Conservation (phyloP, 2,797 vertebrate genomes). For the Helostoma temminkii region DNA sequence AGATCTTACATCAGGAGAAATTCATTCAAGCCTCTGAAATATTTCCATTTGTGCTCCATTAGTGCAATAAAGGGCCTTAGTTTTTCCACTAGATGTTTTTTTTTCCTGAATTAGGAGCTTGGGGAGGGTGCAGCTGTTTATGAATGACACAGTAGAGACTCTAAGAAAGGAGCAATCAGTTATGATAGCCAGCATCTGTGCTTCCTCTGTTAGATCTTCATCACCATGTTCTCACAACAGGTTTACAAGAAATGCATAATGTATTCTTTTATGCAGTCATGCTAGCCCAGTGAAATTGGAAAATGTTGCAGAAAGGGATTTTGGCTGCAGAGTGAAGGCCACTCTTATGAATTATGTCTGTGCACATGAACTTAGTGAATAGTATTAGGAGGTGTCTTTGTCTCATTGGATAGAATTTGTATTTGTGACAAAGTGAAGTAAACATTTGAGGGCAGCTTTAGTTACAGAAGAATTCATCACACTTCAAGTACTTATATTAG, state of each 20-base stretch:
- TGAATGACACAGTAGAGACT: constrained; percentile 56
- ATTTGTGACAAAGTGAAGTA: not conserved
- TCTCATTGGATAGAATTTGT: not conserved
- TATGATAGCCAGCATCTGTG: constrained; percentile 59
- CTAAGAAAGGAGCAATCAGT: constrained; percentile 38
- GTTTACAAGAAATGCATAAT: not conserved
- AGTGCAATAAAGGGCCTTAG: constrained; percentile 1
- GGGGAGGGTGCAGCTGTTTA: constrained; percentile 52
- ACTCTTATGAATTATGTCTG: not conserved
- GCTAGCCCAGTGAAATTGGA: not conserved
- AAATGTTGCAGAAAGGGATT: not conserved
- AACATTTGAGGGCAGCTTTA: too few species aligned
- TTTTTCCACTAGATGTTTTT: constrained; percentile 20
- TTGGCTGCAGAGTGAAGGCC: not conserved
- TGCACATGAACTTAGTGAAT: not conserved
- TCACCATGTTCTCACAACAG: constrained; percentile 22
- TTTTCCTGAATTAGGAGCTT: constrained; percentile 36
- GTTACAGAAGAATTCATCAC: too few species aligned
- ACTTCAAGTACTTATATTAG: too few species aligned
- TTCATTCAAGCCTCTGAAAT: constrained; percentile 27
- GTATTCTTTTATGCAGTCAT: not conserved
- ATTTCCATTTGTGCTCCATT: constrained; percentile 6
- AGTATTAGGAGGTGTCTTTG: not conserved
- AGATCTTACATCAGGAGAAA: constrained; percentile 24
- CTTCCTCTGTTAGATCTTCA: constrained; percentile 25